Evolutionary conservation across 2,797 vertebrate genomes (phyloP), one percentile per base, ranked within the genome.

Genomic region (Nasua narica): DNA sequence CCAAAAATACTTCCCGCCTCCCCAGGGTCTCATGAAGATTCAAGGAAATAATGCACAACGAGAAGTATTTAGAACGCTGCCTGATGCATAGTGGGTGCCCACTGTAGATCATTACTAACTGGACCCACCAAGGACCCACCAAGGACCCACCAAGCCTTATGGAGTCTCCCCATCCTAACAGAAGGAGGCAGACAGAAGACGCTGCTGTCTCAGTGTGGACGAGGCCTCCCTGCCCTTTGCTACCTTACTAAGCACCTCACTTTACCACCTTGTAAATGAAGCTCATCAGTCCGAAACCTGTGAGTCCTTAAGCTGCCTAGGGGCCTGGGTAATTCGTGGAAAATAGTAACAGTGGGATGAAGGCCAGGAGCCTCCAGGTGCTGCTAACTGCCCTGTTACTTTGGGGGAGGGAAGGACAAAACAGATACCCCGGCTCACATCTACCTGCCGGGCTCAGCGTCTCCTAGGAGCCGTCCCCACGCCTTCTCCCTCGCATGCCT

Each of bases 201-300:
- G 8, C 27, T 14, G 14, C 54, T 48, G 16, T 37, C 18, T 8
- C 0, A 3, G 25, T 40, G 37, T 0, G 60, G 35, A 32, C 0
- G 0, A 77, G 84, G 43, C 19, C 0, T 77, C 48, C 40, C 87
- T 54, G 18, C 9, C 25, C 3, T 29, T n/a, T 15, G 13, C 14
- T 3, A 35, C 46, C 54, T 90, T 27, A 16, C 35, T 32, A 37
- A 70, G 18, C 11, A 37, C 69, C 43, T 56, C 23, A n/a, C 52
- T 70, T 83, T 16, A 10, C 56, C 86, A 62, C 15, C 50, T 95
- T 76, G 18, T 81, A 83, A 87, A 67, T 37, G 37, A 78, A 84
- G 43, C 60, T 79, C 48, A 15, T 35, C 29, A 40, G 1, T 54
- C 74, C 69, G 52, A 82, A 78, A 27, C 43, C 43, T 5, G 32